These are phyloP conservation scores for Ceyx cyanopectus DNA, from an alignment of 2,113 vertebrate species.

Conservation along the genomic window DNA sequence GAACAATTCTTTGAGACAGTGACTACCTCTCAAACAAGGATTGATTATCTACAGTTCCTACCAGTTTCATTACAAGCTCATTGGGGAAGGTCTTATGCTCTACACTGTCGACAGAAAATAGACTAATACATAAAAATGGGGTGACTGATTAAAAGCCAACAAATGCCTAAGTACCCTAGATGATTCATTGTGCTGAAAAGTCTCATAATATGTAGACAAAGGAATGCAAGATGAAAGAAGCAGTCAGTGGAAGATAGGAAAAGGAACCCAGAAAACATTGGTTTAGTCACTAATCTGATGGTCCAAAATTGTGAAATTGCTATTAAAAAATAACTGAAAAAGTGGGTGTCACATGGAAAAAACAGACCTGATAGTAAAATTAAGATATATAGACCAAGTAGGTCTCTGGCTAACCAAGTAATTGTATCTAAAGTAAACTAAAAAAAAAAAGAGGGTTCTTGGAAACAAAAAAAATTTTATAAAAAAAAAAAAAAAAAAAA, in stretches of 20 bases:
- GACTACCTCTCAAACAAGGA: background rate
- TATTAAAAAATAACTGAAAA: background rate
- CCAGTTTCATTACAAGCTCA: background rate
- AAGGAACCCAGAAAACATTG: background rate
- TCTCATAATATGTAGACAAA: background rate
- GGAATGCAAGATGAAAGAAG: background rate
- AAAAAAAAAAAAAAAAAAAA: background rate
- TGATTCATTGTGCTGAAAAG: constrained; percentile 12
- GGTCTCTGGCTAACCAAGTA: background rate
- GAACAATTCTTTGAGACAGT: background rate
- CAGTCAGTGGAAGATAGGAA: background rate
- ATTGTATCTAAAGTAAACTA: background rate
- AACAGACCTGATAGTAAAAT: background rate
- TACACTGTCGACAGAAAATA: background rate
- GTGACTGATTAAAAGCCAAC: constrained; percentile 45
- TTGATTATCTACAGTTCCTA: constrained; percentile 4
- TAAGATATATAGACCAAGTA: background rate
- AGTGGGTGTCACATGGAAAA: background rate
- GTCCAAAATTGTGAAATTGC: background rate
- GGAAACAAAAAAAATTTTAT: no score
- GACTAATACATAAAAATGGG: constrained; percentile 39
- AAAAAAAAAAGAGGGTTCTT: background rate
- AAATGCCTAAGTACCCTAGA: background rate
- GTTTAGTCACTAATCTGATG: background rate
- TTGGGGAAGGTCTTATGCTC: background rate